A percentile compares a stretch with the other conserved stretches of the same genome.
phyloP scores from a whole-genome alignment of 2,797 vertebrate species.

The Antrozous pallidus region DNA sequence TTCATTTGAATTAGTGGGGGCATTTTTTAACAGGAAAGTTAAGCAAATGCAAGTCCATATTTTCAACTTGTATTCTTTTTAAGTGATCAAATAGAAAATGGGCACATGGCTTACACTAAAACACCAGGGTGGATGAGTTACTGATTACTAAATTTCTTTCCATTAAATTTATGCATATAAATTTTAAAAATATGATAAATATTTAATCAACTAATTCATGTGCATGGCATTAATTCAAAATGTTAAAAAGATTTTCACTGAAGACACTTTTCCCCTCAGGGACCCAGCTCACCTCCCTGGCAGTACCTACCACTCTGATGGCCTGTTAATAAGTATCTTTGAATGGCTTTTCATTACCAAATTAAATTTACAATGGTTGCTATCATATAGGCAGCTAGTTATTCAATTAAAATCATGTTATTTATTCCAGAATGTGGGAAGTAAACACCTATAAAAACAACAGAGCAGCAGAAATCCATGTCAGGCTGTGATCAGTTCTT shows the following conservation, averaged over 20 bases:
- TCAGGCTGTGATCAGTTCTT: background rate
- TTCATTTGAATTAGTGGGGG: background rate
- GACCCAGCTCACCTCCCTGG: background rate
- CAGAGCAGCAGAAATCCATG: background rate
- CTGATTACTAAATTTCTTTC: background rate
- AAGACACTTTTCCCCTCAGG: background rate
- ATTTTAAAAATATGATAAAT: background rate
- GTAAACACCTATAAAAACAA: background rate
- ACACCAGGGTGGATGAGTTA: background rate
- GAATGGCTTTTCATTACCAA: background rate
- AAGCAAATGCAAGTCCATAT: background rate
- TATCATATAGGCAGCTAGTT: background rate
- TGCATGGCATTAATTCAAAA: background rate
- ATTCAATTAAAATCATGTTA: background rate
- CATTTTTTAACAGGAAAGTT: background rate
- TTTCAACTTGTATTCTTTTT: background rate
- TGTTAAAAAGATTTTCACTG: background rate
- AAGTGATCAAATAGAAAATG: background rate
- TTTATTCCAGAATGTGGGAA: background rate
- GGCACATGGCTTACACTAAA: background rate
- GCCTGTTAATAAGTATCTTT: background rate
- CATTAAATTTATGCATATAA: background rate
- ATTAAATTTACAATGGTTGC: background rate
- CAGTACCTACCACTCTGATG: background rate
- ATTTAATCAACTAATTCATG: background rate